Conservation (phyloP, 2,797 vertebrate species). For the Gallirallus australis region DNA sequence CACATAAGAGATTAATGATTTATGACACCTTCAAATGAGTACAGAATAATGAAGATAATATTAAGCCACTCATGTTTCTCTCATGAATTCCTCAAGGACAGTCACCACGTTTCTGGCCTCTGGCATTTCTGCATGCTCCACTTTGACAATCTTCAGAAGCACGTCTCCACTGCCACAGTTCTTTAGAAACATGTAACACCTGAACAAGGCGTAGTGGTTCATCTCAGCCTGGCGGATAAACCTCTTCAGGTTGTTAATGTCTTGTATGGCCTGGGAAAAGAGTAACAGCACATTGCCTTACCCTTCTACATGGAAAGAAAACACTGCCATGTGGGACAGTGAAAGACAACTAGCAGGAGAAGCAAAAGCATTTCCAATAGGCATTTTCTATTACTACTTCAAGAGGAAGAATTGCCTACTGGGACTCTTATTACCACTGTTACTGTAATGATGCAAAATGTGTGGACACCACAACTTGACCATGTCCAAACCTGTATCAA, state of each 20-base stretch:
- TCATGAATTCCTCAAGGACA: slow-evolving; percentile 94
- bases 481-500: neutral
- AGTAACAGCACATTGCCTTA: neutral
- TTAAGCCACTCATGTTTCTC: slow-evolving; percentile 77
- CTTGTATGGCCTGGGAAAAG: slow-evolving; percentile 92
- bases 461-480: neutral
- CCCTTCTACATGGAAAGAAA: neutral
- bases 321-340: rapidly evolving
- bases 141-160: slow-evolving; percentile 91
- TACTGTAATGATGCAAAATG: neutral
- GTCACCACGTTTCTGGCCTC: slow-evolving; percentile 92
- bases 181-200: slow-evolving; percentile 94
- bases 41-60: neutral
- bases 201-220: slow-evolving; percentile 96
- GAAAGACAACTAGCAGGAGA: neutral
- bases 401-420: neutral
- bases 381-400: neutral
- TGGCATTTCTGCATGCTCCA: slow-evolving; percentile 91
- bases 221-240: slow-evolving; percentile 96
- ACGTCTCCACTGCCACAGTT: slow-evolving; percentile 94
- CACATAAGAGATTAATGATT: slow-evolving; percentile 5
- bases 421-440: neutral
- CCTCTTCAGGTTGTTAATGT: slow-evolving; percentile 98
- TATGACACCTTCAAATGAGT: neutral
- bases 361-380: neutral